A percentile compares a stretch with the other conserved stretches of the same genome.
These are phyloP conservation scores for Oxyura jamaicensis DNA, from an alignment of 2,113 vertebrate genomes.

Conservation along the genomic window DNA sequence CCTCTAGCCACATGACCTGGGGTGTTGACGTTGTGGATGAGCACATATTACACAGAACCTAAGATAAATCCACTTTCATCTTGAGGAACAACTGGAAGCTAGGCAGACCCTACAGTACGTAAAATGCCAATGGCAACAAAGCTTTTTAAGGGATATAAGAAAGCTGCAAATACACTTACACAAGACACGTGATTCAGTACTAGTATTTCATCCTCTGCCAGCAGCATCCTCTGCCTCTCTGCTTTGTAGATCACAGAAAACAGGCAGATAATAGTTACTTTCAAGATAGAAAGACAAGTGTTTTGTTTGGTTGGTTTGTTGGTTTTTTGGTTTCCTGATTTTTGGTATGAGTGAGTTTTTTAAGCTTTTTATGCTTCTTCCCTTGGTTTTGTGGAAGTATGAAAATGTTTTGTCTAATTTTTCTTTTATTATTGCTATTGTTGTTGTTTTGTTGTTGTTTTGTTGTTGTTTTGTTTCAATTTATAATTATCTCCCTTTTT, in stretches of 20 bases:
- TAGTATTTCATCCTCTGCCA: neutral
- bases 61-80: neutral
- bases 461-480: neutral
- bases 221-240: neutral
- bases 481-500: neutral
- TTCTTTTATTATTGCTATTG: neutral
- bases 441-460: neutral
- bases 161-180: neutral
- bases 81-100: neutral
- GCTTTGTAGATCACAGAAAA: neutral
- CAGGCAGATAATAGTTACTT: neutral
- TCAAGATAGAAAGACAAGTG: neutral
- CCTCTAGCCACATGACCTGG: neutral
- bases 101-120: neutral
- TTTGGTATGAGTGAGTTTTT: neutral
- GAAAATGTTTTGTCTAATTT: neutral
- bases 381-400: neutral
- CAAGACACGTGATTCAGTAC: neutral
- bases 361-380: neutral
- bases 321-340: neutral
- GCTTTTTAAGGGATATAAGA: neutral
- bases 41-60: neutral
- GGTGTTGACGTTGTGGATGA: neutral
- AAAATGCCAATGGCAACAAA: neutral
- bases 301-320: neutral